Percentiles rank a stretch among this genome's conserved stretches.
Evolutionary conservation across 2,113 vertebrate species (phyloP).

Genomic region (Miniopterus natalensis): DNA sequence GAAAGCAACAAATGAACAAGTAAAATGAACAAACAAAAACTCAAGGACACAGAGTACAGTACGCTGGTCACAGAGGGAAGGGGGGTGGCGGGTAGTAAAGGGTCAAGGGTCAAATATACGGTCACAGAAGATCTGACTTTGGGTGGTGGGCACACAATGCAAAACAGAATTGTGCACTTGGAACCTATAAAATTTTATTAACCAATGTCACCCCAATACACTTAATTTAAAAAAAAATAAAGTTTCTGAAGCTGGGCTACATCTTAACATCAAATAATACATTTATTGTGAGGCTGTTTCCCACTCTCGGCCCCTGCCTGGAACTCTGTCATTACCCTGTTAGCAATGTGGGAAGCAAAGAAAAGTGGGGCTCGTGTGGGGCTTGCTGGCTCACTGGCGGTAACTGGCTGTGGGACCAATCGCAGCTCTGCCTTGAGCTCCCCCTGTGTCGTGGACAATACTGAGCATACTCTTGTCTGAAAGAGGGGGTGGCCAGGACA

Average conservation of each 20-base stretch:
- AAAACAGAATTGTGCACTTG: neutral
- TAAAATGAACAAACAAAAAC: neutral
- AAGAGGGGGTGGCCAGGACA: accelerated
- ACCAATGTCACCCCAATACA: neutral
- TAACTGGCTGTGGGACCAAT: neutral
- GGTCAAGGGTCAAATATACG: neutral
- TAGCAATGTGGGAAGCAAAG: neutral
- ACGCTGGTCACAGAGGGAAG: neutral
- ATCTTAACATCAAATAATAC: neutral
- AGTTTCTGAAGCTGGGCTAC: neutral
- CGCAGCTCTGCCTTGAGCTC: neutral
- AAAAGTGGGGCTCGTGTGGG: neutral
- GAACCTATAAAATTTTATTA: neutral
- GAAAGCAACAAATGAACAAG: neutral
- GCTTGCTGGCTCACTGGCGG: too few relatives aligned
- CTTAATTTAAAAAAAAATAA: neutral
- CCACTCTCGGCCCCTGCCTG: neutral
- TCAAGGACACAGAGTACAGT: neutral
- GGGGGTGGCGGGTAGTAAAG: neutral
- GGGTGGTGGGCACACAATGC: neutral
- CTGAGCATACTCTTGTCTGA: neutral
- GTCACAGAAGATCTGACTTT: neutral
- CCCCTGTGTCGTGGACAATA: neutral
- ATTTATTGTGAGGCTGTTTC: neutral
- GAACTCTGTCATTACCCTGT: neutral